Base-by-base conservation (phyloP, 2,113 vertebrate genomes). In the Marmota flaviventris region DNA sequence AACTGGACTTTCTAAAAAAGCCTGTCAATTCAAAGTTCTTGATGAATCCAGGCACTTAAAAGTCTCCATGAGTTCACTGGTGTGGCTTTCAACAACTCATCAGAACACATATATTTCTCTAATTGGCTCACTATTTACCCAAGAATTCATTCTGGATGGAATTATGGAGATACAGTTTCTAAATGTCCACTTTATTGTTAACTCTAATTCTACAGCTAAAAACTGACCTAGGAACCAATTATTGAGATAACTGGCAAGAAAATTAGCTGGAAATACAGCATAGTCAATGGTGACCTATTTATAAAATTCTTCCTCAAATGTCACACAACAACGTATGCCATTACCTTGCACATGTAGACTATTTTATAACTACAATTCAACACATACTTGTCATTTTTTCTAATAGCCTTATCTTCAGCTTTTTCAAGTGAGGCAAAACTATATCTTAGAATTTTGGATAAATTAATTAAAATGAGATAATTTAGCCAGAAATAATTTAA, bases 151-250 rank as follows among this genome's bases (percentile, higher is more conserved):
- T 93, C 94, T 53, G 37, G 85, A 75, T 90, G 63, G 91, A 93
- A 85, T 97, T 96, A 97, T 45, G 76, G 85, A 95, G 79, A 93
- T 76, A 88, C 1, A 5, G 69, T 89, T 98, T 93, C 87, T 93
- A 97, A 98, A 97, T 95, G 95, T 96, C 94, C 89, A 85, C 94
- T 94, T 97, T 89, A 96, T 97, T 97, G 93, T 96, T 93, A 97
- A 87, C 27, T 29, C 37, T 96, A 96, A 58, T 95, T 89, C 75
- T 42, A 83, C 10, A 32, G 93, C 86, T 97, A 90, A 96, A 96
- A 84, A 92, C 53, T 97, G 97, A 97, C 95, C 94, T 76, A 96
- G 95, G 79, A 89, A 95, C 93, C 97, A 97, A 96, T 96, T 97
- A 98, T 77, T 88, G 92, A 90, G 84, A 97, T 95, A 96, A 95